Evolutionary conservation across 35 echinoderm and acorn worm genomes (phyloP), one percentile per base, ranked within the genome.

Genomic region (Stichopus chloronotus): DNA sequence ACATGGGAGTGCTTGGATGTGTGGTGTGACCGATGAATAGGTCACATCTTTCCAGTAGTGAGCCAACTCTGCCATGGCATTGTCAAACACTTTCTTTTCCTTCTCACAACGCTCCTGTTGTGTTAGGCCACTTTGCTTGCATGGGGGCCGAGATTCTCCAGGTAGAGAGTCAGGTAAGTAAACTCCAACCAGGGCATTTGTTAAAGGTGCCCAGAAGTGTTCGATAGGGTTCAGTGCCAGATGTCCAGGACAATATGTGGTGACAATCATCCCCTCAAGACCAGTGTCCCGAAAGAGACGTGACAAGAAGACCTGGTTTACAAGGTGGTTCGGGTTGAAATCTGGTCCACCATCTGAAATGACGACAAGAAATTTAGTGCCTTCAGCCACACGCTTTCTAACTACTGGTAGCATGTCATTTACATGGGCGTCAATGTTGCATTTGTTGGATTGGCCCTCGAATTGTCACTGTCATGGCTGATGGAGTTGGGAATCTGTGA

Each of bases 311-410:
- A 93, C 56, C 53, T 87, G 22, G 79, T 92, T 92, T 56, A 58
- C 21, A 16, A 63, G 43, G 52, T 58, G 55, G 52, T 85, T 79
- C 4, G 52, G 76, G 56, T 83, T 83, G 5, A 74, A 74, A 56
- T 93, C 92, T 60, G 92, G 79, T 86, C 92, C 92, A 68, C 78
- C 92, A 68, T 93, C 92, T 12, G 63, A 65, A 21, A 93, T 71
- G 5, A 84, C 8, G 7, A 77, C 61, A 6, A 90, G 52, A 19
- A 90, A 72, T 24, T 90, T 90, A 13, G 57, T 59, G 7, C 72
- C 63, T n/a, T 90, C 88, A 78, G 23, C 55, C 22, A 87, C 84
- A 14, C 84, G 22, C 84, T 87, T 87, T 24, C 52, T 25, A 56
- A 87, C 14, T 24, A 87, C 5, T 24, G 84, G 84, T 59, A 87